phyloP scores from a whole-genome alignment of 1,140 invertebrate genomes.

The Scaptomyza graminum region DNA sequence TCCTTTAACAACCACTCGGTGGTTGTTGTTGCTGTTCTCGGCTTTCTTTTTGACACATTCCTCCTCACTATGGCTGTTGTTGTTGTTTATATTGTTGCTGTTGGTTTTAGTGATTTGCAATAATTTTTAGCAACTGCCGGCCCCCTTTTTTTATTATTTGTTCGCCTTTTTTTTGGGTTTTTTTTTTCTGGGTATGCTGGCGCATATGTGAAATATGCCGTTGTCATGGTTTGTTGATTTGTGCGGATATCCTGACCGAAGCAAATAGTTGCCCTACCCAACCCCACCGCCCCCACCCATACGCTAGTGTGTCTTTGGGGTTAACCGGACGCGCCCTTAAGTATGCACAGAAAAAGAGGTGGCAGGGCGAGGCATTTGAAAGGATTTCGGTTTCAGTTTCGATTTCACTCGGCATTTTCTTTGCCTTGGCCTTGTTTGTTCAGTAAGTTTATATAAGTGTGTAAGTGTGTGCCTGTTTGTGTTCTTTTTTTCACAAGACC shows the following conservation, averaged over 20 bases:
- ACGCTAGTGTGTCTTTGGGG: slow-evolving; percentile 29
- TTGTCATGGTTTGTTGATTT: slow-evolving; percentile 80
- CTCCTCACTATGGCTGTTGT: slow-evolving; percentile 1
- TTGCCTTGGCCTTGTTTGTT: slow-evolving; percentile 18
- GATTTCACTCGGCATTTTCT: slow-evolving; percentile 24
- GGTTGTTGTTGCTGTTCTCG: slow-evolving; percentile 32
- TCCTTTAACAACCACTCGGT: slow-evolving; percentile 18
- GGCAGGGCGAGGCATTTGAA: slow-evolving; percentile 25
- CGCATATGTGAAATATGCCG: slow-evolving; percentile 77
- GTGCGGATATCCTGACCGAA: slow-evolving; percentile 62
- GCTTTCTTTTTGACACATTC: background rate
- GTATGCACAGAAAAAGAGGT: slow-evolving; percentile 19
- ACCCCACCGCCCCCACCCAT: background rate
- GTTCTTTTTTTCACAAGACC: slow-evolving; percentile 37
- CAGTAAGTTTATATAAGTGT: background rate
- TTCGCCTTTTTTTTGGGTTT: background rate
- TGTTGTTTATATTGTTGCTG: slow-evolving; percentile 29
- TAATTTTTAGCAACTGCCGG: slow-evolving; percentile 50
- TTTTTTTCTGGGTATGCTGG: background rate
- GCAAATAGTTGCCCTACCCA: slow-evolving; percentile 28
- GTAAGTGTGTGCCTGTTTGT: slow-evolving; percentile 3
- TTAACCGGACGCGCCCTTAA: slow-evolving; percentile 54
- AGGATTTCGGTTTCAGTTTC: slow-evolving; percentile 52
- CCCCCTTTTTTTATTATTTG: slow-evolving; percentile 1
- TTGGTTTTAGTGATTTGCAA: slow-evolving; percentile 83